phyloP scores from a whole-genome alignment of 2,113 vertebrate species.

The Podarcis raffonei region DNA sequence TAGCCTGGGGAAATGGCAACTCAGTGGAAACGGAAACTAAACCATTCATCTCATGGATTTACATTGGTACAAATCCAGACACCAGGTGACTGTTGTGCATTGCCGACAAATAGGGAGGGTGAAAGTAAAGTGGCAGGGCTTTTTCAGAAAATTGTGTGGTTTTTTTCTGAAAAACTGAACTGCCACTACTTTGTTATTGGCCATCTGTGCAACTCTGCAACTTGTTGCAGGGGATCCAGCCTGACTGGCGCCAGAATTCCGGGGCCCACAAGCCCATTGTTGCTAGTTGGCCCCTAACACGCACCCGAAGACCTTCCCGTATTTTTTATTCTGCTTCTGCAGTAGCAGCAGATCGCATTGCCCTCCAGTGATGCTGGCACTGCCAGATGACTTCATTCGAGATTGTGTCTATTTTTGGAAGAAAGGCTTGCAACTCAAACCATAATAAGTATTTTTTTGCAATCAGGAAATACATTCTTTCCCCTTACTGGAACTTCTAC shows the following conservation, averaged over 20 bases:
- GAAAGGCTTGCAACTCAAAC: neutral
- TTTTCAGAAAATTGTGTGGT: neutral
- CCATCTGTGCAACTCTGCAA: neutral
- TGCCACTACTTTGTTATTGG: neutral
- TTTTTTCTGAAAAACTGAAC: neutral
- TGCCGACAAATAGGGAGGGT: too few relatives aligned
- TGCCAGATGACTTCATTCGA: neutral
- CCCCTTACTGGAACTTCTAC: neutral
- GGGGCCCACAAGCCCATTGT: too few relatives aligned
- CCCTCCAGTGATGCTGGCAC: too few relatives aligned
- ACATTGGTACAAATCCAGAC: neutral
- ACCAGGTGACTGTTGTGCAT: neutral
- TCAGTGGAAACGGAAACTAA: neutral
- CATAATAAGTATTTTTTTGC: neutral
- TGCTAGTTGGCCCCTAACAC: too few relatives aligned
- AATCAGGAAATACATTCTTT: neutral
- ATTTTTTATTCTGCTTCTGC: too few relatives aligned
- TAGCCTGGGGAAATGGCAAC: neutral
- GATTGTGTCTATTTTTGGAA: neutral
- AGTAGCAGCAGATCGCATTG: too few relatives aligned
- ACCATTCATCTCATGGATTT: neutral
- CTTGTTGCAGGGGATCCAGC: neutral
- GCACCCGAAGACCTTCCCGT: too few relatives aligned
- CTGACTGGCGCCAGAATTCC: neutral
- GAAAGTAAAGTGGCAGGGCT: neutral